Evolutionary conservation across 2,888 invertebrate genomes (phyloP).

Genomic region (Metopia argyrocephala): DNA sequence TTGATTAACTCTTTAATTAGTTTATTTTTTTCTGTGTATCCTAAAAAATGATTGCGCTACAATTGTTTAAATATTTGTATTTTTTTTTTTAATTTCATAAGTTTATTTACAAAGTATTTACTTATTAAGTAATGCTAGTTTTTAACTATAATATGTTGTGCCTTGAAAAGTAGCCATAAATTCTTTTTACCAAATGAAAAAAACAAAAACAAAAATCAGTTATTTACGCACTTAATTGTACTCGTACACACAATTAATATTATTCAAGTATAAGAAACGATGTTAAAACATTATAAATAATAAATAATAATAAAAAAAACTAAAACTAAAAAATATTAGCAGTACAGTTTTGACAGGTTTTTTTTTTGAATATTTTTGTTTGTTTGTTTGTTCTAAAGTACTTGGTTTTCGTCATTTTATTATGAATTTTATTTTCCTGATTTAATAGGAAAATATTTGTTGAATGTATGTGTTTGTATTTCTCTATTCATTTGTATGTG

Average conservation of each 20-base stretch:
- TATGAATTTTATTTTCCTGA: not conserved
- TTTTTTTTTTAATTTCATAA: too few relatives aligned
- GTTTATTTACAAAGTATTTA: too few relatives aligned
- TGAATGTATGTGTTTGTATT: constrained; percentile 1
- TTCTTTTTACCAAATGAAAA: constrained; percentile 6
- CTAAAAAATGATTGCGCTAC: too few relatives aligned
- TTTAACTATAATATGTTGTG: too few relatives aligned
- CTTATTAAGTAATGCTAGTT: too few relatives aligned
- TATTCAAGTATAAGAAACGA: constrained; percentile 1
- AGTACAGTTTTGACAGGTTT: constrained; percentile 51
- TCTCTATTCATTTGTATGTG: not conserved
- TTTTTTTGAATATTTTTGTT: constrained; percentile 13
- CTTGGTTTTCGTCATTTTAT: not conserved
- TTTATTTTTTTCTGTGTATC: too few relatives aligned
- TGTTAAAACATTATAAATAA: not conserved
- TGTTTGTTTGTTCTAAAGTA: not conserved
- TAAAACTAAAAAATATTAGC: too few relatives aligned
- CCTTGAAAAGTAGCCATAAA: too few relatives aligned
- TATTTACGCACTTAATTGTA: constrained; percentile 10
- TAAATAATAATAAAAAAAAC: too few relatives aligned
- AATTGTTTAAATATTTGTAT: too few relatives aligned
- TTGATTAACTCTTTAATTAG: too few relatives aligned
- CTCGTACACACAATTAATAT: not conserved
- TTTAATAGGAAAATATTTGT: constrained; percentile 3
- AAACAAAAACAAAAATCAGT: not conserved